Percentiles rank a stretch among this genome's conserved stretches.
These are phyloP conservation scores for Zaprionus ornatus DNA, from an alignment of 1,140 invertebrate species.

Conservation along the genomic window DNA sequence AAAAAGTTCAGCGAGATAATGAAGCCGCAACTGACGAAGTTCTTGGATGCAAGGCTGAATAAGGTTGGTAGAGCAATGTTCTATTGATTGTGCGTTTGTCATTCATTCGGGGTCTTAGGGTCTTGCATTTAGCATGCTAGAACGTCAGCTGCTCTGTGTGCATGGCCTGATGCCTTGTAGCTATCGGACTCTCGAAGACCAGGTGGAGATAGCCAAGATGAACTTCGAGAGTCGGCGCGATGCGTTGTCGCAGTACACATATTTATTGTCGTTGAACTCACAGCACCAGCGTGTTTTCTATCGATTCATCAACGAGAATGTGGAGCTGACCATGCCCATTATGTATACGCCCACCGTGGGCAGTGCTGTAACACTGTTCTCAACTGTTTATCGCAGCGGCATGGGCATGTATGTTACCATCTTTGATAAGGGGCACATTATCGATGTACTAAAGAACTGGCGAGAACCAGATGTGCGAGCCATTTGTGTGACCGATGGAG, in stretches of 20 bases:
- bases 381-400: slow-evolving; percentile 85
- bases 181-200: slow-evolving; percentile 93
- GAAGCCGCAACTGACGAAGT: not conserved
- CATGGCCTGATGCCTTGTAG: slow-evolving; percentile 92
- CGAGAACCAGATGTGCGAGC: slow-evolving; percentile 90
- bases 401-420: slow-evolving; percentile 98
- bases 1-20: not conserved
- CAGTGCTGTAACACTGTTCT: slow-evolving; percentile 88
- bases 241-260: slow-evolving; percentile 93
- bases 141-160: slow-evolving; percentile 84
- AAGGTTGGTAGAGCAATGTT: not conserved
- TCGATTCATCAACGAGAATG: slow-evolving; percentile 94
- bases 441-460: slow-evolving; percentile 87
- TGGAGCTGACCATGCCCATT: slow-evolving; percentile 92
- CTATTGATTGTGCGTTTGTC: too few relatives aligned
- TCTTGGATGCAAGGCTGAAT: not conserved
- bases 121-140: slow-evolving; percentile 41
- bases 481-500: slow-evolving; percentile 97
- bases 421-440: slow-evolving; percentile 96
- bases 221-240: slow-evolving; percentile 91
- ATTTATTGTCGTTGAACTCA: slow-evolving; percentile 91
- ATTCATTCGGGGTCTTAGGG: slow-evolving; percentile 27
- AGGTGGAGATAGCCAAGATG: slow-evolving; percentile 89
- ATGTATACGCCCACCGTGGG: slow-evolving; percentile 85
- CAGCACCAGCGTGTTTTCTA: slow-evolving; percentile 97